Base-by-base conservation (phyloP, 2,888 invertebrate species). In the Drosophila niveifrons region DNA sequence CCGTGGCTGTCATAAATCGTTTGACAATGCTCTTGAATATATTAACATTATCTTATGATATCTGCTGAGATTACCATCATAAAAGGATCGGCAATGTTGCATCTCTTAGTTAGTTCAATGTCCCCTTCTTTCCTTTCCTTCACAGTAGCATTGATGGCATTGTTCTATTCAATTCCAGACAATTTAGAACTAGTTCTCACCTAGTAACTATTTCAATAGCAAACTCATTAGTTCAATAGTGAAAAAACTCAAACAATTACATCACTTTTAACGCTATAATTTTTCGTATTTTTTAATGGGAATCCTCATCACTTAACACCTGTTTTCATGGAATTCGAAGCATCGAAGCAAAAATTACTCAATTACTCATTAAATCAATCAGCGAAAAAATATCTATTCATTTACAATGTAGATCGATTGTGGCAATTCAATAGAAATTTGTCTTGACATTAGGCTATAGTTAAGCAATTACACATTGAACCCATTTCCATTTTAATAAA, bases 401-500 rank as follows among this genome's bases (percentile, higher is more conserved):
- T 82, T 76, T 73, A 65, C 76, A 78, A 81, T 76, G 76, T 72
- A 75, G 58, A 78, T 76, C 75, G 48, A 58, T 39, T 17, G 34
- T 17, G 34, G 18, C 48, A 88, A 73, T 88, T 82, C 86, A 82
- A 82, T 65, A 64, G 82, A 88, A 82, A 82, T 85, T 79, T 79
- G 77, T 82, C 65, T 62, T 66, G 55, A 55, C 66, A 75, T 71
- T 78, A 66, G 57, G 57, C 66, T 61, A 57, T 58, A 72, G 77
- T 66, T 61, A 58, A 70, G 44, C 73, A 65, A 82, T 82, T 87
- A 72, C 67, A 67, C 76, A 63, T 52, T 72, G 73, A 76, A 68
- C 82, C 63, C 70, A 82, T 82, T 82, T 62, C 65, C 80, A 67
- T 84, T 87, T 72, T 64, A 66, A 81, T 70, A 66, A 66, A 64